Percentiles rank a stretch among this genome's conserved stretches.
Conservation (phyloP, 1,140 invertebrate genomes). For the Drusus annulatus region DNA sequence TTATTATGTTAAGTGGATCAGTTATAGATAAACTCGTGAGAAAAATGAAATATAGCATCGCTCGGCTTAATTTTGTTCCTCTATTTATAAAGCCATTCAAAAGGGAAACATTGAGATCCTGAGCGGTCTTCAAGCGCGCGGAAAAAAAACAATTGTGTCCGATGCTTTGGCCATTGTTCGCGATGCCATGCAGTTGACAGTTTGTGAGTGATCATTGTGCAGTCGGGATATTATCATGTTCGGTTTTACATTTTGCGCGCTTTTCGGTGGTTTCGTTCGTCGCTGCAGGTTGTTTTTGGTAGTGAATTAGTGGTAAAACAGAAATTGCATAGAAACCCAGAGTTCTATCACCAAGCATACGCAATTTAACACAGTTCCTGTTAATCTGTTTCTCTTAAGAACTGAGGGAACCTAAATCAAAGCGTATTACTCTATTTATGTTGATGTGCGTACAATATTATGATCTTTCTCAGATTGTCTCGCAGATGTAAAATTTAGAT, state of each 20-base stretch:
- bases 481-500: neutral
- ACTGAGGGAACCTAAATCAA: neutral
- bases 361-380: neutral
- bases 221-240: neutral
- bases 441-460: no score
- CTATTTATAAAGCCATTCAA: no score
- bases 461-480: neutral
- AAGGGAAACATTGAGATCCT: neutral
- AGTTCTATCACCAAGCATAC: slow-evolving; percentile 8
- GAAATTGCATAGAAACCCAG: slow-evolving; percentile 2
- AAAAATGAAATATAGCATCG: no score
- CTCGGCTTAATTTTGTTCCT: no score
- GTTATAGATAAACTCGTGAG: no score
- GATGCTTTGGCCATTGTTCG: neutral
- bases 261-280: neutral
- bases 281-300: slow-evolving; percentile 18
- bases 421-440: no score
- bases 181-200: slow-evolving; percentile 6
- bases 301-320: slow-evolving; percentile 5
- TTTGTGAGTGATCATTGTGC: slow-evolving; percentile 5
- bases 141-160: slow-evolving; percentile 18
- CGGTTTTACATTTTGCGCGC: neutral
- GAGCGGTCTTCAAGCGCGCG: neutral
- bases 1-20: no score
- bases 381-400: neutral